Evolutionary conservation across 2,888 invertebrate species (phyloP).

Genomic region (Tupiocoris notatus): DNA sequence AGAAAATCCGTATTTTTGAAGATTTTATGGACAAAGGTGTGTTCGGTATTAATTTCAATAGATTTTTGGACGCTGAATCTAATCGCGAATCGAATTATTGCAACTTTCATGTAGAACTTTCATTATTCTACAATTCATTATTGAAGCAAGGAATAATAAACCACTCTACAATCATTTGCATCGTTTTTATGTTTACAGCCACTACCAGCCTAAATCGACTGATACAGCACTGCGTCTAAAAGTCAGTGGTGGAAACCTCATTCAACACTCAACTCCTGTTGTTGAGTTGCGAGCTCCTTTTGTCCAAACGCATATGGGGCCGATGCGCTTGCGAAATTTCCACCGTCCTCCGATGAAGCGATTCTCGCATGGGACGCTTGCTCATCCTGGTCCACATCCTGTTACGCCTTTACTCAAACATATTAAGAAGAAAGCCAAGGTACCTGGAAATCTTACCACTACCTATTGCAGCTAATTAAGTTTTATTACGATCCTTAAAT

Average conservation of each 20-base stretch:
- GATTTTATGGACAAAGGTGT: too few species aligned
- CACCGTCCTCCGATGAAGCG: constrained; percentile 88
- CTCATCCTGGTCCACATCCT: constrained; percentile 71
- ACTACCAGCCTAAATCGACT: constrained; percentile 86
- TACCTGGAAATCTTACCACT: constrained; percentile 52
- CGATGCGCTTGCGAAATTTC: constrained; percentile 81
- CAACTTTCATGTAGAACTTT: too few species aligned
- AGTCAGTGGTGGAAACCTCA: constrained; percentile 85
- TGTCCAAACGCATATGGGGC: constrained; percentile 90
- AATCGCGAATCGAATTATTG: too few species aligned
- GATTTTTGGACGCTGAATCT: not conserved
- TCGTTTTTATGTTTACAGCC: too few species aligned
- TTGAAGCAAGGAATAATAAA: too few species aligned
- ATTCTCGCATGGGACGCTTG: constrained; percentile 77
- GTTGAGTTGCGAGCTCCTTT: constrained; percentile 92
- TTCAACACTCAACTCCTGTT: constrained; percentile 97
- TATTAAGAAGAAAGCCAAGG: constrained; percentile 87
- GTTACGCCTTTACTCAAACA: constrained; percentile 84
- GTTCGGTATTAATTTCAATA: too few species aligned
- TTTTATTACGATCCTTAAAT: not conserved
- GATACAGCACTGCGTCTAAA: constrained; percentile 75
- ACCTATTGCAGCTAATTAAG: too few species aligned
- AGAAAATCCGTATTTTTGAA: too few species aligned
- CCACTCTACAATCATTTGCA: too few species aligned
- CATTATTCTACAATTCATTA: too few species aligned